These are phyloP conservation scores for Petrocephalus sullivani DNA, from an alignment of 2,797 vertebrate species.

Conservation along the genomic window DNA sequence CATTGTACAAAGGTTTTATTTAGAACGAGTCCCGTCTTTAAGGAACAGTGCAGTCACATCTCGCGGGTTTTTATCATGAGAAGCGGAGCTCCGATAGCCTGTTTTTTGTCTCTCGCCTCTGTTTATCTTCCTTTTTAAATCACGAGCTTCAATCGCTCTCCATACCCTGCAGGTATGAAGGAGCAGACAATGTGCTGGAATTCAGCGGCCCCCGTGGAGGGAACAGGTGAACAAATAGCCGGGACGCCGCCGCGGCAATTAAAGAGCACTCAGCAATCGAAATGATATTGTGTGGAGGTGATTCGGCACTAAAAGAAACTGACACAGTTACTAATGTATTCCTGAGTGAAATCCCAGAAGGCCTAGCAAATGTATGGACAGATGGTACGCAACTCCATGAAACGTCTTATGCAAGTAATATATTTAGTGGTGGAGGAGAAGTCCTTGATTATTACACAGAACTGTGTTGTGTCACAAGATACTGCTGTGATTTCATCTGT, in stretches of 20 bases:
- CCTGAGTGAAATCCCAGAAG: slow-evolving; percentile 18
- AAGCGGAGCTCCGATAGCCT: not conserved
- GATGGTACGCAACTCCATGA: slow-evolving; percentile 19
- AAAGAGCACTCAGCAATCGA: not conserved
- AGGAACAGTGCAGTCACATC: not conserved
- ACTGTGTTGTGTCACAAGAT: slow-evolving; percentile 10
- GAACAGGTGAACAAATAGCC: not conserved
- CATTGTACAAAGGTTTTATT: not conserved
- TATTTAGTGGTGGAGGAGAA: slow-evolving; percentile 11
- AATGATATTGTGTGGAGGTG: not conserved
- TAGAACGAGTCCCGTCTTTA: not conserved
- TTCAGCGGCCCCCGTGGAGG: not conserved
- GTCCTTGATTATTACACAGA: slow-evolving; percentile 20
- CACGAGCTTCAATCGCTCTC: not conserved
- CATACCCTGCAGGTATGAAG: not conserved
- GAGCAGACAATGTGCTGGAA: not conserved
- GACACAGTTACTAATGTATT: slow-evolving; percentile 23
- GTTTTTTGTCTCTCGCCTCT: not conserved
- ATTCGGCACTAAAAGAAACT: slow-evolving; percentile 5
- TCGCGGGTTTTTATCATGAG: not conserved
- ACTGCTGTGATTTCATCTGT: slow-evolving; percentile 7
- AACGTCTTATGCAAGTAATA: slow-evolving; percentile 18
- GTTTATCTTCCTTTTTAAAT: not conserved
- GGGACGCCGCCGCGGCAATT: not conserved
- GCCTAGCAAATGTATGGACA: slow-evolving; percentile 18